Base-by-base conservation (phyloP, 35 echinoderm and acorn worm genomes). In the Nesometra sesokonis region DNA sequence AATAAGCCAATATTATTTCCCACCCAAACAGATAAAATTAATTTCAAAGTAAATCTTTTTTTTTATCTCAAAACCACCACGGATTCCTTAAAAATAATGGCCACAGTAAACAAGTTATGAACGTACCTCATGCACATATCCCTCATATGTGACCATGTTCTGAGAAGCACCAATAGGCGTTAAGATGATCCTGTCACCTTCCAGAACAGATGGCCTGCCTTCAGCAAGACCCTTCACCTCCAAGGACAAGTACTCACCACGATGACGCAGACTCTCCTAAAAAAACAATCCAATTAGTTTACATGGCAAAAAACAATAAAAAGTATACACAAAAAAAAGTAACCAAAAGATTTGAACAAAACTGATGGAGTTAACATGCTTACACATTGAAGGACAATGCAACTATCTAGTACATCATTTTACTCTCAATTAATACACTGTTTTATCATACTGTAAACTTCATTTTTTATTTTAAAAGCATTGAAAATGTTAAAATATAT, bases 101-200 rank as follows among this genome's bases (percentile, higher is more conserved):
- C 3, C 29, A 79, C 11, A 79, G 5, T 4, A 79, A 31, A 29
- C 29, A 29, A 29, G 57, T 17, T 76, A 15, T 76, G 33, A 23
- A 77, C 85, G 86, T 84, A 99, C 96, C 85, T 99, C 96, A 92
- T 99, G 92, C 19, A 94, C 92, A 88, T 85, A 90, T 80, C 96
- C 96, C 57, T 99, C 96, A 86, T 86, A 99, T 33, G 85, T 83
- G 0, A 87, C 21, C 32, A 1, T 38, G 35, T 47, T 47, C 17
- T 21, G 77, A 21, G 30, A 30, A 32, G 33, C 34, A 88, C 87
- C 87, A 34, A 88, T 90, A 0, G 77, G 35, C 0, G 90, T 89
- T 78, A 99, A 34, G 32, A 99, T 94, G 31, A 99, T 87, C 36
- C 92, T 99, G 79, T 99, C 96, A 17, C 96, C 96, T 32, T 92